Evolutionary conservation across 2,113 vertebrate species (phyloP).

Genomic region (Nansenia antarctica): DNA sequence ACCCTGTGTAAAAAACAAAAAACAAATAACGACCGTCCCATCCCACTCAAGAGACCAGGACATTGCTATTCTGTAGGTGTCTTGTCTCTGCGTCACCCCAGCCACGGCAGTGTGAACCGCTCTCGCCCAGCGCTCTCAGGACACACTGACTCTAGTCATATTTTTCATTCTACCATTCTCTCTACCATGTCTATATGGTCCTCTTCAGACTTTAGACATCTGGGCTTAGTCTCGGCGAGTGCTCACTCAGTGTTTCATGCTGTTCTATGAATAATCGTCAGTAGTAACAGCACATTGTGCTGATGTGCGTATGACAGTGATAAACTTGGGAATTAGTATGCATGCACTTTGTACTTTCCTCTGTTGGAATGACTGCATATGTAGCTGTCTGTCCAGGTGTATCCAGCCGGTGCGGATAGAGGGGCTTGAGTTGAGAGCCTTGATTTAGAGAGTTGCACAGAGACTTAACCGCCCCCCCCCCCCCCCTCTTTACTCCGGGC

Average conservation of each 20-base stretch:
- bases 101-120: too few relatives aligned
- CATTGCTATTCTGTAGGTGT: neutral
- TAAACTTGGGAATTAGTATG: neutral
- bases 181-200: neutral
- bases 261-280: neutral
- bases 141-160: neutral
- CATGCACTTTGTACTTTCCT: neutral
- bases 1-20: conserved; percentile 12
- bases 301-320: neutral
- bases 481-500: conserved; percentile 12
- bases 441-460: conserved; percentile 59
- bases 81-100: neutral
- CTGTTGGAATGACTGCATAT: too few relatives aligned
- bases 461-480: too few relatives aligned
- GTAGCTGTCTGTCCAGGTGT: neutral
- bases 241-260: neutral
- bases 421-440: conserved; percentile 53
- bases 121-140: neutral
- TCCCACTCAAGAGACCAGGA: neutral
- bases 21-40: conserved; percentile 2
- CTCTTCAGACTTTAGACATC: too few relatives aligned
- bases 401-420: neutral
- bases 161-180: neutral
- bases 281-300: neutral
- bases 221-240: neutral